Base-by-base conservation (phyloP, 2,797 vertebrate species). In the Schizopygopsis pylzovi region DNA sequence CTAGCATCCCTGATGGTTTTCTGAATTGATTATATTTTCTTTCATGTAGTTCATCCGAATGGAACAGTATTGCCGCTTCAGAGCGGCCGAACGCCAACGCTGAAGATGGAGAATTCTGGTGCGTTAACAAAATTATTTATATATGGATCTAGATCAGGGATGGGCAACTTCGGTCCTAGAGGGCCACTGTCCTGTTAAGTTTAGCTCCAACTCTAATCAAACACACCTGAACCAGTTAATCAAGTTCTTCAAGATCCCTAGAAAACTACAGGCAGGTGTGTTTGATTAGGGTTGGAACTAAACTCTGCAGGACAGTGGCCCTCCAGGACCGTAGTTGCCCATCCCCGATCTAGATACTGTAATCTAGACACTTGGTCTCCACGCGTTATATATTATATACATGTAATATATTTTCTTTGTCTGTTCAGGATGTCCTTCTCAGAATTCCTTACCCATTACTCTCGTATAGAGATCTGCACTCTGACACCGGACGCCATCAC, bases 91-190 rank as follows among this genome's bases (percentile, higher is more conserved):
- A 92, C 0, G 89, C 89, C 89, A 95, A 93, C 28, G 93, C 94
- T 0, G 96, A 98, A 61, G 97, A 97, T 1, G 98, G 98, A 79
- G 97, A 98, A 89, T 99, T 99, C 91, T 98, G 97, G 97, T 99
- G 86, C 0, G 41, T 41, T 67, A 43, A 65, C 18, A 37, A 9
- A 25, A 16, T 2, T 41, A 1, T 6, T 52, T 20, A 79, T 56
- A 18, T 56, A 61, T 25, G n/a, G 10, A 25, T 61, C 59, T 61
- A 61, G 22, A 61, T 28, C 28, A 33, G 28, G 28, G 28, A 33
- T 33, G 28, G 28, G 28, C 28, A 33, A 33, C 28, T 33, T 33
- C 28, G 28, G 28, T 33, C 28, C 28, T 33, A 2, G 28, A 33
- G 28, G 28, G 28, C 28, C 28, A 33, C 28, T 33, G 28, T 33